Percentiles rank a stretch among this genome's conserved stretches.
Conservation (phyloP, 2,888 invertebrate species). For the Lamellibrachia columna region DNA sequence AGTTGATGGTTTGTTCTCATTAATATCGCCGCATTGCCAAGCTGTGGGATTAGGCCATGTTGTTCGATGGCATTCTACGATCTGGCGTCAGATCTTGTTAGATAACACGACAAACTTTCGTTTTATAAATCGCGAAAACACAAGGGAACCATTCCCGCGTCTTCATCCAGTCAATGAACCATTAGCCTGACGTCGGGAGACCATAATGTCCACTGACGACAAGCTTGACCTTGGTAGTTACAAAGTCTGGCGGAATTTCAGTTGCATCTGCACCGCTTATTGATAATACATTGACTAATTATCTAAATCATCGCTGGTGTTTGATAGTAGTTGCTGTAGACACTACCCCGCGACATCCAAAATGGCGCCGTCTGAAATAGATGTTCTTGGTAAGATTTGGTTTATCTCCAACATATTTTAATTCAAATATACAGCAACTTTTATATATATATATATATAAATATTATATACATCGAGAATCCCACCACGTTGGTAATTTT, state of each 20-base stretch:
- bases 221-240: not conserved
- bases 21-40: not conserved
- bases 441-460: too few relatives aligned
- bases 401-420: too few relatives aligned
- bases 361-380: too few relatives aligned
- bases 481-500: too few relatives aligned
- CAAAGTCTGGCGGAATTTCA: not conserved
- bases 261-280: not conserved
- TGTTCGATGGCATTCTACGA: not conserved
- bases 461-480: too few relatives aligned
- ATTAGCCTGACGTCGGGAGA: constrained; percentile 3
- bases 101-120: constrained; percentile 1
- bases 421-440: too few relatives aligned
- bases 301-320: not conserved
- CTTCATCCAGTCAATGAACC: not conserved
- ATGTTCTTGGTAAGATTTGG: too few relatives aligned
- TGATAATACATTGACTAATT: not conserved
- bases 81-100: not conserved
- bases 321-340: not conserved
- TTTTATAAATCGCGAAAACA: not conserved
- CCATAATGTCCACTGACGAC: not conserved
- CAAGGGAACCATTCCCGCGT: not conserved
- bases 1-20: constrained; percentile 10
- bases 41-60: not conserved
- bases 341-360: not conserved